These are phyloP conservation scores for Sapajus apella DNA, from an alignment of 2,113 vertebrate genomes.

Conservation along the genomic window DNA sequence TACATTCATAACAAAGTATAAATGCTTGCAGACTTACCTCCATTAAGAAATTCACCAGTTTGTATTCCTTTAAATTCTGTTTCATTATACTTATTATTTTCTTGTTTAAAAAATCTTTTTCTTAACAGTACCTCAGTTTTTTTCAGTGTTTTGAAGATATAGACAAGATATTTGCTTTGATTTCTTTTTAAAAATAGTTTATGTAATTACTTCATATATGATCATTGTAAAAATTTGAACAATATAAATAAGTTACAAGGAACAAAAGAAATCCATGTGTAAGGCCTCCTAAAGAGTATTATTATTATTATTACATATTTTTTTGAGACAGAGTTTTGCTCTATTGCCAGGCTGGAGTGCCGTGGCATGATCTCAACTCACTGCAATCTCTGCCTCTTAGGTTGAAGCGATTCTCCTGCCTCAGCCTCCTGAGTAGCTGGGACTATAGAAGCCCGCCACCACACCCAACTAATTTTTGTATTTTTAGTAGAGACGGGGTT, in stretches of 20 bases:
- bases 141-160: neutral
- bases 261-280: neutral
- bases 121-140: neutral
- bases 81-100: neutral
- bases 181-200: conserved; percentile 22
- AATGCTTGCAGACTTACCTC: conserved; percentile 1
- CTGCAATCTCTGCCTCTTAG: too few relatives aligned
- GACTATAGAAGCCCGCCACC: too few relatives aligned
- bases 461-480: too few relatives aligned
- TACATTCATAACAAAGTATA: neutral
- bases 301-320: neutral
- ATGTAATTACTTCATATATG: neutral
- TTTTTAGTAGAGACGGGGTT: too few relatives aligned
- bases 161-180: neutral
- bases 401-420: too few relatives aligned
- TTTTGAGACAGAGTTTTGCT: neutral
- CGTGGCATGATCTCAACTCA: too few relatives aligned
- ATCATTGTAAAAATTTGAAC: neutral
- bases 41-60: conserved; percentile 6
- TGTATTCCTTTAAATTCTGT: neutral
- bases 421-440: too few relatives aligned
- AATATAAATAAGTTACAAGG: neutral
- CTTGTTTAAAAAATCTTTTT: neutral
- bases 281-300: neutral
- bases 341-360: too few relatives aligned